Evolutionary conservation across 2,113 vertebrate genomes (phyloP).

Genomic region (Acrocephalus kingi): DNA sequence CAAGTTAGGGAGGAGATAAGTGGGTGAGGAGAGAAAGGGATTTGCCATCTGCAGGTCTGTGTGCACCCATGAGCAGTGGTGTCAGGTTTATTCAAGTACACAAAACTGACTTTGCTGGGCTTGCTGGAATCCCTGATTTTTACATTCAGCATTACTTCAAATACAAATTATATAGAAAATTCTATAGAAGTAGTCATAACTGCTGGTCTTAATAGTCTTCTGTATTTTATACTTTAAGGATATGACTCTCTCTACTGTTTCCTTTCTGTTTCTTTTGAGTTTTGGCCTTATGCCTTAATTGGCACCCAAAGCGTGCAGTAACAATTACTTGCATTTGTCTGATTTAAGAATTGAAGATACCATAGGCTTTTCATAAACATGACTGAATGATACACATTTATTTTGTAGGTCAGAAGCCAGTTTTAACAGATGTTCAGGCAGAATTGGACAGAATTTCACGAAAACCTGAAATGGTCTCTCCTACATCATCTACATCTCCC

Average conservation of each 20-base stretch:
- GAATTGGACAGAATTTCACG: conserved; percentile 97
- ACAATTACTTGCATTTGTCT: neutral
- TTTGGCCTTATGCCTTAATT: neutral
- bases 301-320: neutral
- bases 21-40: neutral
- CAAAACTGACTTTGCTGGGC: neutral
- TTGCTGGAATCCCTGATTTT: neutral
- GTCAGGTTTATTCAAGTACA: neutral
- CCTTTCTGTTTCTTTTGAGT: neutral
- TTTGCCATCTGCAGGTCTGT: neutral
- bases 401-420: conserved; percentile 89
- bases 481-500: conserved; percentile 84
- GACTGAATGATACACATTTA: neutral
- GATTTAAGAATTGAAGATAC: neutral
- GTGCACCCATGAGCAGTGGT: accelerated
- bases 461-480: conserved; percentile 86
- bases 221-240: neutral
- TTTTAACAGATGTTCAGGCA: conserved; percentile 95
- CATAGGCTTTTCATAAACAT: neutral
- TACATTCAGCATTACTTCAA: neutral
- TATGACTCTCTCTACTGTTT: neutral
- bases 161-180: neutral
- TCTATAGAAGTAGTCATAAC: neutral
- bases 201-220: neutral
- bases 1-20: neutral